These are phyloP conservation scores for Drosophila emarginata DNA, from an alignment of 2,888 invertebrate species.

Conservation along the genomic window DNA sequence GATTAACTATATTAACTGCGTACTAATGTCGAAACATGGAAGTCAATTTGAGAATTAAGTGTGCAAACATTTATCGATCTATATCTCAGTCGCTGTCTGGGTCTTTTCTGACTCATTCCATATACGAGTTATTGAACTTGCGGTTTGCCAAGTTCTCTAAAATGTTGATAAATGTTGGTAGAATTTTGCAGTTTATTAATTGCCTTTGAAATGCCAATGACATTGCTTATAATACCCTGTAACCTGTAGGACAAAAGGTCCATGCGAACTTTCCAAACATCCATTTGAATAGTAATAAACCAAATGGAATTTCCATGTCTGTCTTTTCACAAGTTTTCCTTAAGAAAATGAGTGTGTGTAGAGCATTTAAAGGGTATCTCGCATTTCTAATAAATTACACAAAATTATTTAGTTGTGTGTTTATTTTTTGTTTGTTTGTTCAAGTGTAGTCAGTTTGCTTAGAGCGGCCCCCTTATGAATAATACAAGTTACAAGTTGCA, in stretches of 20 bases:
- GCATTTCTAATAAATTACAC: not conserved
- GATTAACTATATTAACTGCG: not conserved
- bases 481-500: slow-evolving; percentile 9
- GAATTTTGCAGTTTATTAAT: slow-evolving; percentile 9
- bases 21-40: not conserved
- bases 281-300: too few species aligned
- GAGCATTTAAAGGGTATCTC: not conserved
- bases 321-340: not conserved
- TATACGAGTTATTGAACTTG: slow-evolving; percentile 10
- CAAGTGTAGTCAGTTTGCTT: slow-evolving; percentile 7
- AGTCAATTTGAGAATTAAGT: slow-evolving; percentile 4
- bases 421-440: not conserved
- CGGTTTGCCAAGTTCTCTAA: not conserved
- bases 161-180: slow-evolving; percentile 12
- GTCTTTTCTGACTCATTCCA: not conserved
- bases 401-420: not conserved
- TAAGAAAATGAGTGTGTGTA: not conserved
- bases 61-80: slow-evolving; percentile 3
- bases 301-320: too few species aligned
- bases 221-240: not conserved
- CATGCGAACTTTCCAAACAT: not conserved
- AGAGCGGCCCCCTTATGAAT: not conserved
- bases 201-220: slow-evolving; percentile 17
- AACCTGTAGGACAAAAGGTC: not conserved
- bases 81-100: not conserved